These are phyloP conservation scores for Smutsia gigantea DNA, from an alignment of 2,797 vertebrate genomes.

Conservation along the genomic window DNA sequence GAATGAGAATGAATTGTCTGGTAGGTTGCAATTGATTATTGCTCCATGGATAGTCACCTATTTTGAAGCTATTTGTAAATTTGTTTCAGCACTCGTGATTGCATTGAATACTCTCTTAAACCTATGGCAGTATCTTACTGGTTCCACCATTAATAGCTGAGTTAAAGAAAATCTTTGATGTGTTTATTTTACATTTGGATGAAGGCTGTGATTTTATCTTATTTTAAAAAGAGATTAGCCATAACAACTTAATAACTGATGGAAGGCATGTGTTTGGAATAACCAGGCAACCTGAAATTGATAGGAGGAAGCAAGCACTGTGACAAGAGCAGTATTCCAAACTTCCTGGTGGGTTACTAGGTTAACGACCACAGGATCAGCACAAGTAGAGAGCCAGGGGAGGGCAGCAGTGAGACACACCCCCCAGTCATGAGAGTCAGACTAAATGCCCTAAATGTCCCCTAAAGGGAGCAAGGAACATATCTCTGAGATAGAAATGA, in stretches of 20 bases:
- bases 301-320: not conserved
- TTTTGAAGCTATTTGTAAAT: not conserved
- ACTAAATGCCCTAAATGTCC: not conserved
- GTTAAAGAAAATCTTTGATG: not conserved
- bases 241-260: not conserved
- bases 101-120: not conserved
- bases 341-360: not conserved
- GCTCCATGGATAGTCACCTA: not conserved
- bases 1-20: not conserved
- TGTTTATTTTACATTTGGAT: not conserved
- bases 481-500: not conserved
- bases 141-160: not conserved
- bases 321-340: not conserved
- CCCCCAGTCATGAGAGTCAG: not conserved
- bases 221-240: not conserved
- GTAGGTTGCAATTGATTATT: not conserved
- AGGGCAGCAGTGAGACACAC: not conserved
- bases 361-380: not conserved
- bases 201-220: not conserved
- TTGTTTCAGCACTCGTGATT: not conserved
- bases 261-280: not conserved
- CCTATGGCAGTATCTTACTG: not conserved
- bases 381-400: accelerated
- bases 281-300: not conserved
- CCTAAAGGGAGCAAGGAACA: not conserved